These are phyloP conservation scores for Elgaria multicarinata DNA, from an alignment of 2,113 vertebrate genomes.

Conservation along the genomic window DNA sequence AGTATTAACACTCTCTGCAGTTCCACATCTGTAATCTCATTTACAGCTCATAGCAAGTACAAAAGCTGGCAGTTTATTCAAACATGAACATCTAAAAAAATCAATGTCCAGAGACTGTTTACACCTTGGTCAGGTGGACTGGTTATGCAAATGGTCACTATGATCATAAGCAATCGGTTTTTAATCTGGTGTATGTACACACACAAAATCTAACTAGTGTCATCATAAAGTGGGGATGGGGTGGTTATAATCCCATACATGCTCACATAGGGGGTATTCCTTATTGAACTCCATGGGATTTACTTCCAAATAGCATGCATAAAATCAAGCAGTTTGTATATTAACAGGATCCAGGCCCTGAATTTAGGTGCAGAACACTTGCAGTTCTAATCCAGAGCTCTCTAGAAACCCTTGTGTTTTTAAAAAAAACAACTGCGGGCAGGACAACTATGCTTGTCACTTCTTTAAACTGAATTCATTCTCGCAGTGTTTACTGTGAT, in stretches of 20 bases:
- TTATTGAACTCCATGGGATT: neutral
- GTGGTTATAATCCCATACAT: neutral
- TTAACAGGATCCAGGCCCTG: neutral
- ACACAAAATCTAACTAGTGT: neutral
- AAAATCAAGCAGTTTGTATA: neutral
- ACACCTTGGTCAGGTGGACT: neutral
- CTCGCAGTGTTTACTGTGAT: neutral
- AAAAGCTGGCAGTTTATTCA: conserved; percentile 12
- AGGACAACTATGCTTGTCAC: neutral
- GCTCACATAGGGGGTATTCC: neutral
- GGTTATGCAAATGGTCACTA: neutral
- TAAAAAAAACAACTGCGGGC: neutral
- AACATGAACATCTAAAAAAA: conserved; percentile 10
- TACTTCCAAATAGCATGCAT: neutral
- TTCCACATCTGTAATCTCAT: conserved; percentile 16
- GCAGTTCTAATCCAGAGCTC: too few species aligned
- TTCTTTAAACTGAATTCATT: neutral
- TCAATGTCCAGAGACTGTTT: conserved; percentile 15
- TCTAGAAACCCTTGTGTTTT: neutral
- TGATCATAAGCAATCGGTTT: neutral
- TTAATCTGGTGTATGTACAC: neutral
- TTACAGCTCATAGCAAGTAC: conserved; percentile 29
- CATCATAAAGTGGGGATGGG: neutral
- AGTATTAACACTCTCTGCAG: conserved; percentile 9
- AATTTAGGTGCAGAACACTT: neutral